phyloP scores from a whole-genome alignment of 2,113 vertebrate genomes.

The Columba livia region DNA sequence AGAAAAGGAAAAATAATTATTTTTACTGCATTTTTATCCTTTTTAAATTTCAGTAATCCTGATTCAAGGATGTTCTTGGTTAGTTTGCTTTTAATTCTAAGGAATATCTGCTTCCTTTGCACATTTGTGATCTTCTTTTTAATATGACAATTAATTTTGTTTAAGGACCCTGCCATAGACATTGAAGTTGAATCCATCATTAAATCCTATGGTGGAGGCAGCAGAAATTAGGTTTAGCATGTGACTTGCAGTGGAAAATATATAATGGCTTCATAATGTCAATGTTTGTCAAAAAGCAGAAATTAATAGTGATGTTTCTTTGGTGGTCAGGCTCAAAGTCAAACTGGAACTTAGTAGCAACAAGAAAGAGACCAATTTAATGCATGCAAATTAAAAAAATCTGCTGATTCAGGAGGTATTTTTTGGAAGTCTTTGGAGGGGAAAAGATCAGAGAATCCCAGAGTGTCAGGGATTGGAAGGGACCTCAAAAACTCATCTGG shows the following conservation, averaged over 20 bases:
- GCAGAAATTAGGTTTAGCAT: neutral
- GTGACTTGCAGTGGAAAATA: constrained; percentile 17
- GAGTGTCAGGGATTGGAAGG: too few species aligned
- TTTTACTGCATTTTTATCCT: neutral
- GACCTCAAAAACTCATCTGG: too few species aligned
- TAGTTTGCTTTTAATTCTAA: neutral
- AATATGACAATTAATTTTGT: neutral
- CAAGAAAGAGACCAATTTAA: neutral
- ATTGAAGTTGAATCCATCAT: neutral
- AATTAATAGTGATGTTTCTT: constrained; percentile 8
- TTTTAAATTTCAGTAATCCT: neutral
- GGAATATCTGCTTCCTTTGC: neutral
- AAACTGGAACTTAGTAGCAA: neutral
- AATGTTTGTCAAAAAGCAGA: constrained; percentile 1
- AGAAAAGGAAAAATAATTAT: neutral
- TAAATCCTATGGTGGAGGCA: neutral
- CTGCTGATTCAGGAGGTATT: constrained; percentile 7
- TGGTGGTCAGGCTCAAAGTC: constrained; percentile 44
- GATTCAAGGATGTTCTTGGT: neutral
- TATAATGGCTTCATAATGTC: neutral
- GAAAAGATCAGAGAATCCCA: neutral
- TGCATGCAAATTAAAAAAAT: neutral
- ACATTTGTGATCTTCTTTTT: neutral
- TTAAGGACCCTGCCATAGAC: neutral
- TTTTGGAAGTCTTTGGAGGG: neutral